Evolutionary conservation across 1,140 invertebrate genomes (phyloP).

Genomic region (Lepidurus packardi): DNA sequence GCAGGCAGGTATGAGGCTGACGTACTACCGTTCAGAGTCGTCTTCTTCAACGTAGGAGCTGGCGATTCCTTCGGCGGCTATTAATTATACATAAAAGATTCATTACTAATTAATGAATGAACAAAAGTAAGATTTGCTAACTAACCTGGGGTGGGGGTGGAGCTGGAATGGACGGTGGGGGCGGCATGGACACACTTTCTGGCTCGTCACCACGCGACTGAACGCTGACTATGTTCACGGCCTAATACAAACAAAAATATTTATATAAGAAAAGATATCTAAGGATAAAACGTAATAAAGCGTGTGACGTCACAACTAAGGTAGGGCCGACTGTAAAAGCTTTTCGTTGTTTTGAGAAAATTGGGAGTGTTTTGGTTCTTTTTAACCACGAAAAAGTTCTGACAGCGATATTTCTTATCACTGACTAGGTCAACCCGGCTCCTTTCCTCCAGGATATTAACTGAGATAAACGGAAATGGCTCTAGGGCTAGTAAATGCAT

Average conservation of each 20-base stretch:
- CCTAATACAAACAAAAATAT: background rate
- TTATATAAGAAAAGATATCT: background rate
- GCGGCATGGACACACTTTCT: background rate
- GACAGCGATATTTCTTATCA: background rate
- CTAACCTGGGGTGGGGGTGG: background rate
- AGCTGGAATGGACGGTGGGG: background rate
- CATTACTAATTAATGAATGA: too few relatives aligned
- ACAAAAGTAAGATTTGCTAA: background rate
- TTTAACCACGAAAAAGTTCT: background rate
- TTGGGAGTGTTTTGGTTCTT: background rate
- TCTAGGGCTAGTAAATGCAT: too few relatives aligned
- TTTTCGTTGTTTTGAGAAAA: background rate
- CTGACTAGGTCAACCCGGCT: background rate
- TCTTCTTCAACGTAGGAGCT: background rate
- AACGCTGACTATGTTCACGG: background rate
- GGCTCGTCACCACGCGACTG: background rate
- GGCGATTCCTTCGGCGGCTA: background rate
- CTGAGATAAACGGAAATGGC: background rate
- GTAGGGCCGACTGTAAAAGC: background rate
- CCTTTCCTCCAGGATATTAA: background rate
- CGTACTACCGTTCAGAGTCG: constrained; percentile 1
- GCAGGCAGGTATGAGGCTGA: background rate
- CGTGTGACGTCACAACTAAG: background rate
- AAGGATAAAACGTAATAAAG: background rate
- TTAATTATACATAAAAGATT: background rate